These are phyloP conservation scores for Tamias sibiricus DNA, from an alignment of 2,113 vertebrate species.

Conservation along the genomic window DNA sequence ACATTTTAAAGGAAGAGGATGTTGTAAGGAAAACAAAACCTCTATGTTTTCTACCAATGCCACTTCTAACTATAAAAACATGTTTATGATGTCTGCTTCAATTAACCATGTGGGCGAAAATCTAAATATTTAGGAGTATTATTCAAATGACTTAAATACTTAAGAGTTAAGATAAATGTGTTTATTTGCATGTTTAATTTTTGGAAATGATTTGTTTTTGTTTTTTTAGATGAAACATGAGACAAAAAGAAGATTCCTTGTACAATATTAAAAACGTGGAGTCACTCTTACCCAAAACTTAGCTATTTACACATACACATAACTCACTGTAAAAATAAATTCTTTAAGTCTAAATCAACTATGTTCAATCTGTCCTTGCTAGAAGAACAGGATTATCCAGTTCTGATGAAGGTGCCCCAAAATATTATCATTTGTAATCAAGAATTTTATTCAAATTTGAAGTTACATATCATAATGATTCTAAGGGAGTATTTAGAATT, in stretches of 20 bases:
- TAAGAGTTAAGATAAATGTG: not conserved
- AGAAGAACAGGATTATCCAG: not conserved
- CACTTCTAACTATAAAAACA: not conserved
- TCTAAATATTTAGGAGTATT: conserved; percentile 49
- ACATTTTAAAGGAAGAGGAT: not conserved
- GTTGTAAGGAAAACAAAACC: not conserved
- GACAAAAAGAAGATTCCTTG: not conserved
- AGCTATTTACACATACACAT: not conserved
- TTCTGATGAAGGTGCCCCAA: conserved; percentile 1
- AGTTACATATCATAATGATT: not conserved
- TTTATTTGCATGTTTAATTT: not conserved
- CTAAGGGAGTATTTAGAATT: not conserved
- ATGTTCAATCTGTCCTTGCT: not conserved
- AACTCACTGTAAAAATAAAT: not conserved
- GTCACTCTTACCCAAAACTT: not conserved
- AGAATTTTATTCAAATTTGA: conserved; percentile 52
- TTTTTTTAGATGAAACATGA: not conserved
- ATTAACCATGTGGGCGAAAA: conserved; percentile 31
- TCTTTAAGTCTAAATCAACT: not conserved
- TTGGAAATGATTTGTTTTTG: not conserved
- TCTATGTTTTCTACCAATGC: not conserved
- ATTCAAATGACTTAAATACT: conserved; percentile 9
- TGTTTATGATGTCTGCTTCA: conserved; percentile 31
- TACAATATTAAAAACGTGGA: conserved; percentile 22
- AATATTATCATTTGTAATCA: conserved; percentile 4